These are phyloP conservation scores for Drosophila murphyi DNA, from an alignment of 1,140 invertebrate species.

Conservation along the genomic window DNA sequence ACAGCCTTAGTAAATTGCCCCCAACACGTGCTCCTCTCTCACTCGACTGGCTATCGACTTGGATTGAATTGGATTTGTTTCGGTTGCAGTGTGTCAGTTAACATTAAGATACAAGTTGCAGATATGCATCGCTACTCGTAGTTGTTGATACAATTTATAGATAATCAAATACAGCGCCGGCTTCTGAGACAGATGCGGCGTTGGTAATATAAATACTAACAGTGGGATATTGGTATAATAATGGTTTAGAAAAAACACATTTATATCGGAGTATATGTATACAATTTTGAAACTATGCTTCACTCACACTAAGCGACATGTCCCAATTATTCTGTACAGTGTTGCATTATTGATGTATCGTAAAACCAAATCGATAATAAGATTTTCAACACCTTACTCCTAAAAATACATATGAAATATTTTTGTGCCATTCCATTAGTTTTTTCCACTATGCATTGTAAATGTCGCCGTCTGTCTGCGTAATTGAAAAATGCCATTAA, in stretches of 20 bases:
- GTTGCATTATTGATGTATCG: too few species aligned
- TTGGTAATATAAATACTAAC: conserved; percentile 3
- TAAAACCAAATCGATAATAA: too few species aligned
- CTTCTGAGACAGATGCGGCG: conserved; percentile 45
- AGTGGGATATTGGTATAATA: conserved; percentile 3
- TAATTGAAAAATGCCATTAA: conserved; percentile 80
- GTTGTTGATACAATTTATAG: conserved; percentile 73
- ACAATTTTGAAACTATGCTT: too few species aligned
- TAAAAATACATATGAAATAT: too few species aligned
- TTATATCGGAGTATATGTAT: too few species aligned
- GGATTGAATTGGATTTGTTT: conserved; percentile 10
- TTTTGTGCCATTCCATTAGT: too few species aligned
- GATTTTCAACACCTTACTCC: too few species aligned
- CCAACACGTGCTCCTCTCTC: conserved; percentile 61
- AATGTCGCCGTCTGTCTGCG: conserved; percentile 72
- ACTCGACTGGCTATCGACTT: conserved; percentile 13
- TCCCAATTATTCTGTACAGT: too few species aligned
- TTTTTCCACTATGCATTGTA: conserved; percentile 57
- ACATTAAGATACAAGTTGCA: conserved; percentile 64
- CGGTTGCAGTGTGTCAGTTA: conserved; percentile 28
- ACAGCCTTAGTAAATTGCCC: neutral
- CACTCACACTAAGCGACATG: too few species aligned
- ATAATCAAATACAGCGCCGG: conserved; percentile 57
- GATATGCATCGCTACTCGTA: conserved; percentile 55
- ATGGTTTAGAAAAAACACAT: too few species aligned